Conservation (phyloP, 2,888 invertebrate species). For the Drosophila acutilabella region DNA sequence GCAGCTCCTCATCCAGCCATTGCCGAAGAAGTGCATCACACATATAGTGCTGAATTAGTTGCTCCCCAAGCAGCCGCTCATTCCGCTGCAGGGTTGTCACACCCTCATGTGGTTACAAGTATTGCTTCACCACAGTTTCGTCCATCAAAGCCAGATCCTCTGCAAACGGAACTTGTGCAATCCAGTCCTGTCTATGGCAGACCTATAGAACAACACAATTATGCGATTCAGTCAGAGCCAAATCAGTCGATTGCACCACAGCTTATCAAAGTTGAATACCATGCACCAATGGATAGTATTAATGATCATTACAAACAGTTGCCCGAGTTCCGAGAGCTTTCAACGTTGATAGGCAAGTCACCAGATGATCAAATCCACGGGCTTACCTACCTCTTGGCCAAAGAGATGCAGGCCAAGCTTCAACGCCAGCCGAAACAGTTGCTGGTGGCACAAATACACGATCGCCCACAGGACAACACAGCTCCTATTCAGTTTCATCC, state of each 20-base stretch:
- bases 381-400: conserved; percentile 85
- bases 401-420: conserved; percentile 81
- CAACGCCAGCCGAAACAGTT: conserved; percentile 68
- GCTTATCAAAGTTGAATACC: conserved; percentile 76
- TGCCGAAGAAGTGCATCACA: conserved; percentile 66
- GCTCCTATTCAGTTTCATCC: conserved; percentile 84
- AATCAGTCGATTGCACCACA: conserved; percentile 29
- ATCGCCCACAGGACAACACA: conserved; percentile 81
- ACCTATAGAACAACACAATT: conserved; percentile 64
- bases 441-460: conserved; percentile 15
- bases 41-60: conserved; percentile 58
- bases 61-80: conserved; percentile 3
- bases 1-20: conserved; percentile 5
- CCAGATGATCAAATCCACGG: conserved; percentile 86
- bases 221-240: conserved; percentile 44
- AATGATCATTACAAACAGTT: conserved; percentile 79
- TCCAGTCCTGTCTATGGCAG: conserved; percentile 34
- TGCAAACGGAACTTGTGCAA: conserved; percentile 48
- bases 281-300: conserved; percentile 59
- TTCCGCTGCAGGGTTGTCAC: conserved; percentile 7
- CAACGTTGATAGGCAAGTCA: conserved; percentile 86
- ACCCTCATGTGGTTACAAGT: conserved; percentile 21
- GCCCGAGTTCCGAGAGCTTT: conserved; percentile 84
- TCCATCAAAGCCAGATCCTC: conserved; percentile 69
- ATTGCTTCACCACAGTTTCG: conserved; percentile 64